phyloP scores from a whole-genome alignment of 2,797 vertebrate species.

The Lerista edwardsae region DNA sequence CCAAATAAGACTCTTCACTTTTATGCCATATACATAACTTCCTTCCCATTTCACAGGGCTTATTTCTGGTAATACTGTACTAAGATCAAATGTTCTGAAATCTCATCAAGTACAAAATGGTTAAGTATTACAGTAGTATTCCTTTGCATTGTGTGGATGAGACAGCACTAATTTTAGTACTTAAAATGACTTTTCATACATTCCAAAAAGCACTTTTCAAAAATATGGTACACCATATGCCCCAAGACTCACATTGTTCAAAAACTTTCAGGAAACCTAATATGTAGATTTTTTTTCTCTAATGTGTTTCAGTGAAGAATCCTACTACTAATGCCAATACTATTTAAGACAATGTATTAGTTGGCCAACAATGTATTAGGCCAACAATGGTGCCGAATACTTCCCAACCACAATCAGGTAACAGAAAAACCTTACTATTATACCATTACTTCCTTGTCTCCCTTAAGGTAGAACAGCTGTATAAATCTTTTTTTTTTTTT shows the following conservation, averaged over 20 bases:
- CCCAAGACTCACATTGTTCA: background rate
- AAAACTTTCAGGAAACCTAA: constrained; percentile 3
- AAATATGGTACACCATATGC: background rate
- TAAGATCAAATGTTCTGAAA: background rate
- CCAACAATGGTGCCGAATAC: too few species aligned
- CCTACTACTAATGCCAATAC: background rate
- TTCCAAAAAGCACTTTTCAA: background rate
- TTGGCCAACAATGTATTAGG: background rate
- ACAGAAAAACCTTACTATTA: background rate
- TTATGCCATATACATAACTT: background rate
- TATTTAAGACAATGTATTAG: background rate
- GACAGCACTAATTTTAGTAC: constrained; percentile 21
- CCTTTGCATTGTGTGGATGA: constrained; percentile 43
- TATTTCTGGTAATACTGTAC: background rate
- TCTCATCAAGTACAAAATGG: background rate
- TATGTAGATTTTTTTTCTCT: background rate
- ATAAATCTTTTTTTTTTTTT: background rate
- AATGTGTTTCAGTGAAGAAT: background rate
- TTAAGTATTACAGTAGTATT: constrained; percentile 14
- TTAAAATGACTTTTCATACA: constrained; percentile 43
- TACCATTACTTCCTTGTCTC: background rate
- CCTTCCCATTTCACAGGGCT: background rate
- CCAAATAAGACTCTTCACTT: background rate
- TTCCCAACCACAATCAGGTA: background rate
- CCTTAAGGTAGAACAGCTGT: background rate